Evolutionary conservation across 1,140 invertebrate species (phyloP).

Genomic region (Microvelia longipes): DNA sequence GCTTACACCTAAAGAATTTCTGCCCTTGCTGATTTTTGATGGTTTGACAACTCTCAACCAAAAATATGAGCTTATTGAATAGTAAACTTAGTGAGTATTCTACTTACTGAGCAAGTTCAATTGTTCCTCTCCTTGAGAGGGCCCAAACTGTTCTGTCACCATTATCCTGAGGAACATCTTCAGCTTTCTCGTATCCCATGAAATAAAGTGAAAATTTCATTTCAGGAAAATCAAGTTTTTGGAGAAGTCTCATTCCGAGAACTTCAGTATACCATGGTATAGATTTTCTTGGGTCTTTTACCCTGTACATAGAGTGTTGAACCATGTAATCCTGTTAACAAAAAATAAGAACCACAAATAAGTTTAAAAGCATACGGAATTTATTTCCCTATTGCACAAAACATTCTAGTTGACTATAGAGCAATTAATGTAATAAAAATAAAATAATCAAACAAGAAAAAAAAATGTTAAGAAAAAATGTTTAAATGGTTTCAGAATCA

Average conservation of each 20-base stretch:
- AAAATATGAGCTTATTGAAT: constrained; percentile 1
- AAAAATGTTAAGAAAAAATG: too few species aligned
- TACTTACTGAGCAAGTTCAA: constrained; percentile 86
- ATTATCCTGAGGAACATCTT: constrained; percentile 53
- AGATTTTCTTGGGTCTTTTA: constrained; percentile 76
- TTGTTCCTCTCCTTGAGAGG: constrained; percentile 64
- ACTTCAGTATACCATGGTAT: constrained; percentile 82
- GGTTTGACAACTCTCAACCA: neutral
- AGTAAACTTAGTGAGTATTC: too few species aligned
- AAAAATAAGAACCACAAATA: neutral
- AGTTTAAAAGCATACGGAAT: neutral
- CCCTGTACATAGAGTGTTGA: constrained; percentile 91
- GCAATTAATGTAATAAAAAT: neutral
- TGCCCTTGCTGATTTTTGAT: too few species aligned
- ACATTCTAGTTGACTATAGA: neutral
- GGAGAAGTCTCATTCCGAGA: constrained; percentile 75
- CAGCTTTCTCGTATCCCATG: constrained; percentile 71
- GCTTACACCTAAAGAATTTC: neutral
- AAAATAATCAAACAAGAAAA: neutral
- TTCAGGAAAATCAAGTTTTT: constrained; percentile 74
- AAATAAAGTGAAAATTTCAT: constrained; percentile 88
- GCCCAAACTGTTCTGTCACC: constrained; percentile 56
- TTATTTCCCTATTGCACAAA: neutral
- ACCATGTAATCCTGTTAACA: constrained; percentile 62
- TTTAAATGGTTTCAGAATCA: too few species aligned